Base-by-base conservation (phyloP, 2,797 vertebrate species). In the Momotus momota region DNA sequence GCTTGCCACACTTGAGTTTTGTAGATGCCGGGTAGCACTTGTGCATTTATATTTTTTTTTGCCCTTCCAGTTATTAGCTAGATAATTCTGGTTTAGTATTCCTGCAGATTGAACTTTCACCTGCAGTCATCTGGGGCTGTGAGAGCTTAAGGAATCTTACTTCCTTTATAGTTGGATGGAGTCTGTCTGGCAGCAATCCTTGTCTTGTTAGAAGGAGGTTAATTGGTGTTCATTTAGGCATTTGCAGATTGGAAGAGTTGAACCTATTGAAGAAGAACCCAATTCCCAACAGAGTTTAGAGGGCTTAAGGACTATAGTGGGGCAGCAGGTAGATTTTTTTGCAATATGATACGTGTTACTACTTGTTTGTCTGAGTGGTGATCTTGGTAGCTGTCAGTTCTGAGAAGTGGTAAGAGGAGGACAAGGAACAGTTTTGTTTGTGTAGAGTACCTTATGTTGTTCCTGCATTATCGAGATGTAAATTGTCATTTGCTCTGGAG, bases 1-100 rank as follows among this genome's bases (percentile, higher is more conserved):
- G 6, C 31, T 74, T 89, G 20, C 17, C 64, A 17, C 35, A 9
- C 1, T 27, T 45, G 12, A 0, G 0, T 81, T 78, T 74, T 48
- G 10, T n/a, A 21, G 57, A 27, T 74, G 12, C 20, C 84, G 66
- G 7, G 6, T 67, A 43, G 12, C 26, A n/a, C 29, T 64, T 67
- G 8, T 43, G 29, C 22, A 7, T 14, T 35, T 35, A 35, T 27
- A n/a, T 46, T 93, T 71, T 52, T 12, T 15, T 90, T 80, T 81
- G 27, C 9, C 19, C 6, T 80, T 72, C 18, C 33, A 45, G 31
- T 31, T 71, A n/a, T 35, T 82, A 77, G 40, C 10, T 55, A 31
- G 38, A 54, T 58, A 54, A 54, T 58, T 58, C 61, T 86, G 17
- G 9, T 2, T 78, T 74, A 51, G 12, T 55, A 8, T 40, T 72